These are phyloP conservation scores for Cochlearius cochlearius DNA, from an alignment of 2,113 vertebrate species.

Conservation along the genomic window DNA sequence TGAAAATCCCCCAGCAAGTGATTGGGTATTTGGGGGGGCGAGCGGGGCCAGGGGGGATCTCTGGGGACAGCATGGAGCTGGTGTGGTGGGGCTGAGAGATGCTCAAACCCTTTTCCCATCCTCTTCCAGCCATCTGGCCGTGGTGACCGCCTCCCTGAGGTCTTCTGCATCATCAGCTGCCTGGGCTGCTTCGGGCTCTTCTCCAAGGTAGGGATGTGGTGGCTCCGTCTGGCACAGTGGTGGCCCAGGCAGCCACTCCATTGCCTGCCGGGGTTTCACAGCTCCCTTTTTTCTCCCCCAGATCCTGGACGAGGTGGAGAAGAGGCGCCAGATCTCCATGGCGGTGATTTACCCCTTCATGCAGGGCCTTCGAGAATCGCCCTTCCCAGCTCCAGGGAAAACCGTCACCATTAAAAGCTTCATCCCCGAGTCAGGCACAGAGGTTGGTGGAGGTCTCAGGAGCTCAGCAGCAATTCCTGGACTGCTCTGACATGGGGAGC, in stretches of 20 bases:
- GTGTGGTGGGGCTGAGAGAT: not conserved
- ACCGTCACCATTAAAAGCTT: conserved; percentile 95
- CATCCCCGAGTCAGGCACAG: conserved; percentile 92
- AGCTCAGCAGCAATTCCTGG: not conserved
- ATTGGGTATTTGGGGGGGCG: accelerated
- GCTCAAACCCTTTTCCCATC: not conserved
- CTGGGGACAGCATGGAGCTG: not conserved
- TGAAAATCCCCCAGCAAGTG: not conserved
- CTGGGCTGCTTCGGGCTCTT: conserved; percentile 94
- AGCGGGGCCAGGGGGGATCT: not conserved
- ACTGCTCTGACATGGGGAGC: not conserved
- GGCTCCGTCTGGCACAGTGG: accelerated
- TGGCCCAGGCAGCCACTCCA: accelerated
- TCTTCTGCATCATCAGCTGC: conserved; percentile 95
- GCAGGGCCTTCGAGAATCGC: conserved; percentile 90
- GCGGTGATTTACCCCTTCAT: conserved; percentile 97
- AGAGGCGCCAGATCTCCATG: conserved; percentile 90
- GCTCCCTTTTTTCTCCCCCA: not conserved
- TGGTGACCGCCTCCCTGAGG: conserved; percentile 85
- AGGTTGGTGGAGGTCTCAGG: conserved; percentile 69
- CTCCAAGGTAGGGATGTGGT: conserved; percentile 80
- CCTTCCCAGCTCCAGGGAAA: conserved; percentile 92
- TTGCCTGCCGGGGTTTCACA: accelerated
- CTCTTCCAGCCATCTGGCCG: conserved; percentile 82
- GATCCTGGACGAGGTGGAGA: conserved; percentile 97